Conservation (phyloP, 2,888 invertebrate species). For the Seira sanloemensis region DNA sequence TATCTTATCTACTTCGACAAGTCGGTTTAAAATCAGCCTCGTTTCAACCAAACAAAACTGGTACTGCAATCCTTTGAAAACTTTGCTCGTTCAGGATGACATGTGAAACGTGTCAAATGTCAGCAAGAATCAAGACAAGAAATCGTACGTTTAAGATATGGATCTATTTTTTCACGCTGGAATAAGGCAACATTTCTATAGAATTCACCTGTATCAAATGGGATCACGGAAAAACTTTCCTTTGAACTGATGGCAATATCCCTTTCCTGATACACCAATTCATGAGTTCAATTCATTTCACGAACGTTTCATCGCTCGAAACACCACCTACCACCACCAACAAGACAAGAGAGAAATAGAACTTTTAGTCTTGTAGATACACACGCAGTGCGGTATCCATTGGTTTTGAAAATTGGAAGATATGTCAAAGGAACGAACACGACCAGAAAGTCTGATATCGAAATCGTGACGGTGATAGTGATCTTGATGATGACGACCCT, state of each 20-base stretch:
- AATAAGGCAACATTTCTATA: background rate
- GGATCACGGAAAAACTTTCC: background rate
- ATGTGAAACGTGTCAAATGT: slow-evolving; percentile 44
- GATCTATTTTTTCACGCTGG: background rate
- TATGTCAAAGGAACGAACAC: background rate
- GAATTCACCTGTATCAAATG: background rate
- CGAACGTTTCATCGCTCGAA: background rate
- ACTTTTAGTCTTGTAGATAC: slow-evolving; percentile 10
- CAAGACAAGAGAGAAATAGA: background rate
- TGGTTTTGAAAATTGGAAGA: background rate
- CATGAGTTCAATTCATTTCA: slow-evolving; percentile 18
- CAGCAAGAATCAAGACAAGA: slow-evolving; percentile 19
- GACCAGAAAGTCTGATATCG: background rate
- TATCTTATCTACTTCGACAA: too few species aligned
- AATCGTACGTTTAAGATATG: background rate
- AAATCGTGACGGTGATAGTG: background rate
- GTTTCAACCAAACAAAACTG: too few species aligned
- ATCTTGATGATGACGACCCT: background rate
- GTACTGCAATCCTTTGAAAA: background rate
- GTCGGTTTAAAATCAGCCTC: too few species aligned
- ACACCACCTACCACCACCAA: background rate
- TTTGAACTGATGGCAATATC: background rate
- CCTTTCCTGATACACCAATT: background rate
- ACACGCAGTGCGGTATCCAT: background rate
- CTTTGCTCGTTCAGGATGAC: slow-evolving; percentile 3